Evolutionary conservation across 2,888 invertebrate genomes (phyloP).

Genomic region (Synergus gifuensis): DNA sequence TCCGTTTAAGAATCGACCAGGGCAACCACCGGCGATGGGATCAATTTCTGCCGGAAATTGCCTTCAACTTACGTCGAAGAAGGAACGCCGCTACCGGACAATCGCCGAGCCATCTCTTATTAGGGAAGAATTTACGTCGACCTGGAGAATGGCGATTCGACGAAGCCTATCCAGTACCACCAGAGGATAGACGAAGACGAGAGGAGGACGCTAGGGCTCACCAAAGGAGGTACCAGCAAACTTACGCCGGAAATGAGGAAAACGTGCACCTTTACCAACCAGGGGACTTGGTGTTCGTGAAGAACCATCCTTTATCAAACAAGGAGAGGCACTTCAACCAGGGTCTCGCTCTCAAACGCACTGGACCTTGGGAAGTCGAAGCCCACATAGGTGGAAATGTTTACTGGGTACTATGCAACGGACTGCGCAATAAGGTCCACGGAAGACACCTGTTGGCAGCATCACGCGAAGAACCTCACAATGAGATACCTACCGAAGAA

Average conservation of each 20-base stretch:
- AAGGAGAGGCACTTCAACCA: neutral
- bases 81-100: neutral
- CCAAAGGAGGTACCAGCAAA: neutral
- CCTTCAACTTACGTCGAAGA: neutral
- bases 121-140: neutral
- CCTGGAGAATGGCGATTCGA: neutral
- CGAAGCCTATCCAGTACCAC: neutral
- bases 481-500: too few species aligned
- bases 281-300: neutral
- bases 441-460: too few species aligned
- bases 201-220: neutral
- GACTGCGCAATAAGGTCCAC: too few species aligned
- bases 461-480: too few species aligned
- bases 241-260: neutral
- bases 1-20: neutral
- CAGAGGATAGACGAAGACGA: neutral
- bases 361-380: neutral
- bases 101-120: neutral
- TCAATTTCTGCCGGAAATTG: neutral
- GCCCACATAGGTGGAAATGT: neutral
- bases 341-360: neutral
- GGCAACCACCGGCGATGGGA: neutral
- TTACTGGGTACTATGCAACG: neutral
- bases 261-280: neutral
- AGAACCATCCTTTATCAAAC: neutral